Evolutionary conservation across 1,140 invertebrate species (phyloP).

Genomic region (Leptinotarsa undecemlineata): DNA sequence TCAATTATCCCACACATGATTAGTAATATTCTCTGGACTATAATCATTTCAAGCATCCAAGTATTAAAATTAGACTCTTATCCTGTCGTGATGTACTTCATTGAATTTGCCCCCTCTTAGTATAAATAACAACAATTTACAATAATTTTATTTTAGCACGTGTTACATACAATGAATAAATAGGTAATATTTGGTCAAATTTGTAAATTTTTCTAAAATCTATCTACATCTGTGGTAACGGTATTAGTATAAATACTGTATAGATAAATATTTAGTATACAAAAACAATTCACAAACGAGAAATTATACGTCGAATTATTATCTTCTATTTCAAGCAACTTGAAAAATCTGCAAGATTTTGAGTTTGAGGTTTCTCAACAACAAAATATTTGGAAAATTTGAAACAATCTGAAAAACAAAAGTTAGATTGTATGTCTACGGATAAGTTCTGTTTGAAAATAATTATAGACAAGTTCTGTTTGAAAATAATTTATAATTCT

Average conservation of each 20-base stretch:
- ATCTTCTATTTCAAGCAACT: neutral
- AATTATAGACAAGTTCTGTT: too few species aligned
- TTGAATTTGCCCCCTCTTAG: neutral
- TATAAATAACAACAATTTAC: constrained; percentile 2
- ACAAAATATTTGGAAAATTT: too few species aligned
- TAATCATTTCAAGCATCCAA: too few species aligned
- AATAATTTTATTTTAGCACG: neutral
- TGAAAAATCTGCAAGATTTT: too few species aligned
- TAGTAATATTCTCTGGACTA: too few species aligned
- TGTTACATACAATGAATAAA: constrained; percentile 5
- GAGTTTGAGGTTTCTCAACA: too few species aligned
- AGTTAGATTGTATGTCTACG: too few species aligned
- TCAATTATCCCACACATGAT: too few species aligned
- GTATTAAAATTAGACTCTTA: too few species aligned
- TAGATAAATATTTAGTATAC: constrained; percentile 13
- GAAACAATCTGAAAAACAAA: too few species aligned
- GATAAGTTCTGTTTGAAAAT: too few species aligned
- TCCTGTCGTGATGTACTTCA: neutral
- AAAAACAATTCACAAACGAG: constrained; percentile 9
- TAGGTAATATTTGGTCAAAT: constrained; percentile 25
- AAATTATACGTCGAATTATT: neutral
- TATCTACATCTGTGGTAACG: constrained; percentile 25
- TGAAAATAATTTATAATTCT: too few species aligned
- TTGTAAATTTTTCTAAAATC: constrained; percentile 28
- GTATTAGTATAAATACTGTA: constrained; percentile 21